Evolutionary conservation across 2,113 vertebrate species (phyloP).

Genomic region (Rhagologus leucostigma): DNA sequence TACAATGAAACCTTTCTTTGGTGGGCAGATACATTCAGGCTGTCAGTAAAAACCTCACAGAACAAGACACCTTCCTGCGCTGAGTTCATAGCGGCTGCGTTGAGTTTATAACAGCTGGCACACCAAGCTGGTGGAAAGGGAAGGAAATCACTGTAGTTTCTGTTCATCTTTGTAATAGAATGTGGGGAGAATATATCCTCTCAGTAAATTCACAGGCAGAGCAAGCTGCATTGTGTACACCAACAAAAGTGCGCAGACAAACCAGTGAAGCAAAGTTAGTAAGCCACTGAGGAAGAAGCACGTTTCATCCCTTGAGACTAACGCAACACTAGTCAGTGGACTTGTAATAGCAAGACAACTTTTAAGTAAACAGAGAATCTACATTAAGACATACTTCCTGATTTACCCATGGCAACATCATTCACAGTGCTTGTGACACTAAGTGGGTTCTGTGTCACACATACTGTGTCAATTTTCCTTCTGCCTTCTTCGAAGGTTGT

Average conservation of each 20-base stretch:
- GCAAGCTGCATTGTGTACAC: background rate
- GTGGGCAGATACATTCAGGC: background rate
- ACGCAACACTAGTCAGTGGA: background rate
- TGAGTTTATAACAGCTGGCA: background rate
- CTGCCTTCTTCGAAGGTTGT: background rate
- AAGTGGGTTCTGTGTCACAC: background rate
- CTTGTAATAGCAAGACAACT: background rate
- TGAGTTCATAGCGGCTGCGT: background rate
- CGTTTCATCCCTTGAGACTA: background rate
- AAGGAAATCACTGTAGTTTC: background rate
- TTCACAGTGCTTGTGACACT: background rate
- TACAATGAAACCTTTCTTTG: background rate
- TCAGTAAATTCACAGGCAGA: background rate
- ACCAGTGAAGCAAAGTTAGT: background rate
- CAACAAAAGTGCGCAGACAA: background rate
- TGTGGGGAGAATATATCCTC: background rate
- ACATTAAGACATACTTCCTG: background rate
- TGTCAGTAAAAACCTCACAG: background rate
- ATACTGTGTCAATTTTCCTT: background rate
- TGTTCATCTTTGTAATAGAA: background rate
- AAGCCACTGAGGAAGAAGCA: background rate
- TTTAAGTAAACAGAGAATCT: background rate
- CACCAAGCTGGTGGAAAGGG: background rate
- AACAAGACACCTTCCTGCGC: background rate
- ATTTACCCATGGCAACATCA: background rate